A percentile compares a stretch with the other conserved stretches of the same genome.
Conservation (phyloP, 2,797 vertebrate genomes). For the Enteromius mattozi region DNA sequence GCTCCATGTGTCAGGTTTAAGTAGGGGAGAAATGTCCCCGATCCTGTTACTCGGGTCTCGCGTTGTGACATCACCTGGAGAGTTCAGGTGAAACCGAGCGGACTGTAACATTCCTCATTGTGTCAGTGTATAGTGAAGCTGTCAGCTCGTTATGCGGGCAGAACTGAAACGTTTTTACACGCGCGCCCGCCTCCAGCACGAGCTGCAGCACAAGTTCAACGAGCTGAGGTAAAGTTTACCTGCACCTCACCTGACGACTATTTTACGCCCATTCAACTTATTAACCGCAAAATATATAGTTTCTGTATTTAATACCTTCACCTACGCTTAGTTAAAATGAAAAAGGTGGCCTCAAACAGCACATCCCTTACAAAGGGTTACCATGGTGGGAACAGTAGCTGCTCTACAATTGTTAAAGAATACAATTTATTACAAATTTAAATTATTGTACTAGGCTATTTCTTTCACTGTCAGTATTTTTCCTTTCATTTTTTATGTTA, state of each 20-base stretch:
- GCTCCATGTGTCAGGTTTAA: constrained; percentile 46
- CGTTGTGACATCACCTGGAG: constrained; percentile 52
- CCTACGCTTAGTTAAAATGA: background rate
- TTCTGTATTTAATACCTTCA: background rate
- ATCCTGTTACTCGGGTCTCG: constrained; percentile 66
- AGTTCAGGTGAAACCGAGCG: constrained; percentile 53
- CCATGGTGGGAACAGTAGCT: background rate
- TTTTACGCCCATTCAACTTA: background rate
- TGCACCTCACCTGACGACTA: background rate
- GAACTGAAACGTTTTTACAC: constrained; percentile 3
- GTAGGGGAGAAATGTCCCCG: constrained; percentile 58
- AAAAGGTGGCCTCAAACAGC: background rate
- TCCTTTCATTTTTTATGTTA: background rate
- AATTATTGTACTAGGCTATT: background rate
- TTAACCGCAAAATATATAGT: background rate
- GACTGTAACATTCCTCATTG: constrained; percentile 35
- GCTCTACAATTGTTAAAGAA: background rate
- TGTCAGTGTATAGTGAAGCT: constrained; percentile 31
- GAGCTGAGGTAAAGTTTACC: background rate
- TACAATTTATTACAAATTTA: background rate
- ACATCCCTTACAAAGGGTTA: background rate
- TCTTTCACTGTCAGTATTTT: background rate
- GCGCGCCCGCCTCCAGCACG: background rate
- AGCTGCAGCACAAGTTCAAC: constrained; percentile 12
- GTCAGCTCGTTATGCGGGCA: constrained; percentile 42